A percentile compares a stretch with the other conserved stretches of the same genome.
phyloP scores from a whole-genome alignment of 2,888 invertebrate species.

The Microplitis deprimator region DNA sequence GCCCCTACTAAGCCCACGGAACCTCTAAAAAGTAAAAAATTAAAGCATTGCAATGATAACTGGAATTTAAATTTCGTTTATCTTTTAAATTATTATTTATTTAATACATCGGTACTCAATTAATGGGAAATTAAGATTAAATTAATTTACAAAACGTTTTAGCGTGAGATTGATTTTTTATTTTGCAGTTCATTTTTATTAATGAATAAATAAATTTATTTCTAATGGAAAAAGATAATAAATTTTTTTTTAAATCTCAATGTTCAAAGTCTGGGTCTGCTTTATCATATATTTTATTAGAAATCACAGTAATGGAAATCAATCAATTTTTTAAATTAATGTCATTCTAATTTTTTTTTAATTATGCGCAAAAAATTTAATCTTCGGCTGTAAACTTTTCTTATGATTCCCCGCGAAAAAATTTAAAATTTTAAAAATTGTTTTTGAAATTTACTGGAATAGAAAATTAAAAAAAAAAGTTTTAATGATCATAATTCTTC shows the following conservation, averaged over 20 bases:
- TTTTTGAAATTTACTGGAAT: too few relatives aligned
- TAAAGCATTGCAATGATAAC: background rate
- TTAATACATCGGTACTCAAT: too few relatives aligned
- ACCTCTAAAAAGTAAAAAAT: background rate
- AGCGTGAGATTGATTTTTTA: background rate
- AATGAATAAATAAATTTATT: background rate
- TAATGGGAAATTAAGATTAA: background rate
- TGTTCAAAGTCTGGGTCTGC: background rate
- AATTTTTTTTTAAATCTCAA: background rate
- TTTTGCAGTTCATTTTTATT: background rate
- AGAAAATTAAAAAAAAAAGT: too few relatives aligned
- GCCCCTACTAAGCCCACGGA: background rate
- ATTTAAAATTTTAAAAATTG: too few relatives aligned
- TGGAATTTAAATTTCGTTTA: background rate
- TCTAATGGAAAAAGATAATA: too few relatives aligned
- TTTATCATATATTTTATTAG: background rate
- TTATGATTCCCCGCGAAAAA: too few relatives aligned
- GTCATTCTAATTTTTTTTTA: too few relatives aligned
- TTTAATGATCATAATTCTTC: too few relatives aligned
- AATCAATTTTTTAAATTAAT: too few relatives aligned
- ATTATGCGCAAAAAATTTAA: too few relatives aligned
- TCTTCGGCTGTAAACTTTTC: too few relatives aligned
- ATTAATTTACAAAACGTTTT: background rate
- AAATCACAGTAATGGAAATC: background rate
- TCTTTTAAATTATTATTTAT: too few relatives aligned